Base-by-base conservation (phyloP, 2,888 invertebrate genomes). In the Iselma pallidipennis region DNA sequence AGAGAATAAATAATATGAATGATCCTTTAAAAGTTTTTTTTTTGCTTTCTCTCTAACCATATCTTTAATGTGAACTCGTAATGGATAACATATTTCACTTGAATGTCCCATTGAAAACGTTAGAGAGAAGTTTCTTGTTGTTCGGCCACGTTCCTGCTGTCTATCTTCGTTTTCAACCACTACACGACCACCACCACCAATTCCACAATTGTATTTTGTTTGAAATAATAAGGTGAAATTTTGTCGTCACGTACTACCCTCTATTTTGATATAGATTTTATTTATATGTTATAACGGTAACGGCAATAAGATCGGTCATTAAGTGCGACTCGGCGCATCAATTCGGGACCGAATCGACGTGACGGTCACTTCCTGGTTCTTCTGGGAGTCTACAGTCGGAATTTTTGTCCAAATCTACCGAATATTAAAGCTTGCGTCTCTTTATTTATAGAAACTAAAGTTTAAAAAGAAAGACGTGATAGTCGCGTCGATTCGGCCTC, bases 41-140 rank as follows among this genome's bases (percentile, higher is more conserved):
- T 60, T 49, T 19, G 9, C 23, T 54, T n/a, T n/a, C n/a, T n/a
- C 37, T 37, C 16, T 72, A 72, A 76, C 75, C 78, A 78, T 79
- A 78, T 79, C 78, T 79, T 78, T 78, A 79, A 78, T 78, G 78
- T 74, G 74, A 74, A 73, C 74, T 76, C 78, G 76, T 80, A 80
- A 80, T 80, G 78, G 78, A 78, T 75, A 76, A 74, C 78, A 79
- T 80, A 79, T 80, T 79, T 80, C 78, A 80, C 78, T 66, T 68
- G 74, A 76, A 78, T 76, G 78, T 78, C 78, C 76, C 76, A 70
- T 74, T 71, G 72, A 73, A 45, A 21, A 37, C 16, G 37, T 37
- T 37, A 37, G 37, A 37, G 16, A 16, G 37, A 71, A 71, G 72
- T 71, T 67, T 65, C 67, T 61, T 68, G 68, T 73, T 73, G 72